These are phyloP conservation scores for Drosophila navojoa DNA, from an alignment of 1,140 invertebrate species.

Conservation along the genomic window DNA sequence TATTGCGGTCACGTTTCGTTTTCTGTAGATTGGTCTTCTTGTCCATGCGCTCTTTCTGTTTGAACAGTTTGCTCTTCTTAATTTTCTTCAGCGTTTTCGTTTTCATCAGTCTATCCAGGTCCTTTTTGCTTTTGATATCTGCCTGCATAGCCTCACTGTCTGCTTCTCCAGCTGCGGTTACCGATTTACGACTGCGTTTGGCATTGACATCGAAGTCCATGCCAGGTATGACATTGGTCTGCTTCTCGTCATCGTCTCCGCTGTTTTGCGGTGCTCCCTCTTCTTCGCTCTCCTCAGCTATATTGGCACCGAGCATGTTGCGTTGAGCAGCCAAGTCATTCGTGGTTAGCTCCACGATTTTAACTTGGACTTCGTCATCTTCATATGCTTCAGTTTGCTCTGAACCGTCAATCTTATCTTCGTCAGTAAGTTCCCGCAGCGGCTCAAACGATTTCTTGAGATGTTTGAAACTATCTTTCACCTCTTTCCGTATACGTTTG, in stretches of 20 bases:
- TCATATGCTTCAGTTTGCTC: conserved; percentile 86
- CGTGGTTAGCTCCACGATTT: conserved; percentile 89
- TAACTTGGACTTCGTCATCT: conserved; percentile 90
- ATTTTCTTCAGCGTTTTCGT: conserved; percentile 88
- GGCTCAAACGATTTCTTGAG: conserved; percentile 86
- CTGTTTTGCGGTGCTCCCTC: conserved; percentile 75
- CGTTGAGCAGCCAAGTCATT: conserved; percentile 87
- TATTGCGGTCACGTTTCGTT: conserved; percentile 78
- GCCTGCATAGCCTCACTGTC: conserved; percentile 10
- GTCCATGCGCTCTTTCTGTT: conserved; percentile 89
- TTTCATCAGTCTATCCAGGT: conserved; percentile 88
- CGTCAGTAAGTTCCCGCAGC: conserved; percentile 87
- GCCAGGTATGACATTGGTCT: conserved; percentile 85
- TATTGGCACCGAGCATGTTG: conserved; percentile 89
- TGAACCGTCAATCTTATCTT: conserved; percentile 86
- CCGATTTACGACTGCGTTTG: conserved; percentile 45
- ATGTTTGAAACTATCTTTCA: conserved; percentile 85
- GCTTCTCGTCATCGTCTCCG: conserved; percentile 73
- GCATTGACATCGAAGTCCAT: conserved; percentile 85
- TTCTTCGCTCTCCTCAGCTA: conserved; percentile 85
- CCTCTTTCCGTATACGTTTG: conserved; percentile 89
- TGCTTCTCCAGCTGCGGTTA: background rate
- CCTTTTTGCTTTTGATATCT: conserved; percentile 85
- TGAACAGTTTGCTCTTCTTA: conserved; percentile 89
- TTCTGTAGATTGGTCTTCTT: conserved; percentile 87